Evolutionary conservation across 2,797 vertebrate species (phyloP).

Genomic region (Spea hammondii): DNA sequence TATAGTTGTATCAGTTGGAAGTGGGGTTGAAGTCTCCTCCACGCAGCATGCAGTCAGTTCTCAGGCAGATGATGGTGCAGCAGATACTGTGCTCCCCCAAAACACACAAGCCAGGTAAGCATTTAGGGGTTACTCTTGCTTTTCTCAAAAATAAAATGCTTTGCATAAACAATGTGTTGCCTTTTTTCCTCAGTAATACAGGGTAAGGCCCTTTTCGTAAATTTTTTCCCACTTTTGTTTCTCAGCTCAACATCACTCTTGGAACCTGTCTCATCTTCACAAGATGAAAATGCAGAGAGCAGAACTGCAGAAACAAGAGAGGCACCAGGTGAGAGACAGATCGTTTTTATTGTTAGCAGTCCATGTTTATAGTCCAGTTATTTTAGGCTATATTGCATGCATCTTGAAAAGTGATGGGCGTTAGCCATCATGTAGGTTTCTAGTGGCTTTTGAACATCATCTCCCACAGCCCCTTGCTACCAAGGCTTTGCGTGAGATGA

Average conservation of each 20-base stretch:
- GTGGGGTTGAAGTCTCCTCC: constrained; percentile 38
- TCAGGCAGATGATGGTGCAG: constrained; percentile 18
- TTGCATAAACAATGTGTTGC: not conserved
- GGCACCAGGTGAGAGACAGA: constrained; percentile 66
- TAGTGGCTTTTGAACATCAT: no score
- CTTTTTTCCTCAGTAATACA: not conserved
- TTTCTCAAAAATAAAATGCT: not conserved
- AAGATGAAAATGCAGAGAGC: constrained; percentile 67
- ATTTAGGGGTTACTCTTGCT: not conserved
- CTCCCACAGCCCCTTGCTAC: no score
- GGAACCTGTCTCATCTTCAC: constrained; percentile 71
- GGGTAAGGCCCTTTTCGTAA: no score
- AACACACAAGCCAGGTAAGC: constrained; percentile 38
- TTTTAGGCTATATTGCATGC: not conserved
- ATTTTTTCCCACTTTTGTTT: constrained; percentile 62
- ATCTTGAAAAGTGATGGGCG: not conserved
- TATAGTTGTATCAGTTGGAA: constrained; percentile 39
- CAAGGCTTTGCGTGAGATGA: no score
- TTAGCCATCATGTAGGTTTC: no score
- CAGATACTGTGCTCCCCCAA: constrained; percentile 27
- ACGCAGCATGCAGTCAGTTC: constrained; percentile 34
- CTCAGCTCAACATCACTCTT: constrained; percentile 72
- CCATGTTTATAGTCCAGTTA: not conserved
- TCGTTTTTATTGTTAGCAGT: not conserved
- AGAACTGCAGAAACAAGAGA: constrained; percentile 75